Base-by-base conservation (phyloP, 1,140 invertebrate genomes). In the Hirudo medicinalis region DNA sequence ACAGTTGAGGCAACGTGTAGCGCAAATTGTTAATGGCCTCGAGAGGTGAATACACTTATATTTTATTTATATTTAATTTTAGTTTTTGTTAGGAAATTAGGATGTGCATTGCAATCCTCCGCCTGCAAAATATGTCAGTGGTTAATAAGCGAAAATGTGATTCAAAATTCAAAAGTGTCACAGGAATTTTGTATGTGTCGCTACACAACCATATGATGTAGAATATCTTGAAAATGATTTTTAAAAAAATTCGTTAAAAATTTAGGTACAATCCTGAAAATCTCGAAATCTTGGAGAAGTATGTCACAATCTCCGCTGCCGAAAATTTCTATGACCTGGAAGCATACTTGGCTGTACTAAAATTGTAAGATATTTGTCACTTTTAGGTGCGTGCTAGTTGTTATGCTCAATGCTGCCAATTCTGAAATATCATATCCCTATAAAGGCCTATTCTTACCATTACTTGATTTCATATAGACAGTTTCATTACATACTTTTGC, bases 321-420 rank as follows among this genome's bases (percentile, higher is more conserved):
- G 93, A 96, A 80, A 96, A 97, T 82, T 88, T 89, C 3, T 97
- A 98, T 78, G 94, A 97, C 80, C 83, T 97, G 75, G 94, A 97
- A 83, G 94, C 94, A 0, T 97, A 97, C 81, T 83, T 97, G 66
- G 92, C 93, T 53, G 90, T 97, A 25, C 76, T 86, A 19, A 86
- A 86, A 77, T 73, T 86, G 78, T 86, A 80, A 79, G 80, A 78
- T 72, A 67, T 53, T 0, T 43, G 74, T 60, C 17, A 32, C 15
- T 27, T 73, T 57, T 67, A 27, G 19, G 6, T 36, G 32, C 32
- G 32, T 67, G 13, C 11, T 72, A 8, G 60, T 67, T 27, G 22
- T 13, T 66, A 6, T 57, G 17, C 66, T 73, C 36, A 8, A 63
- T 49, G 0, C 43, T 1, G 15, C 43, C 9, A 49, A 49, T 49